Conservation (phyloP, 2,797 vertebrate genomes). For the Ceyx erithaca region DNA sequence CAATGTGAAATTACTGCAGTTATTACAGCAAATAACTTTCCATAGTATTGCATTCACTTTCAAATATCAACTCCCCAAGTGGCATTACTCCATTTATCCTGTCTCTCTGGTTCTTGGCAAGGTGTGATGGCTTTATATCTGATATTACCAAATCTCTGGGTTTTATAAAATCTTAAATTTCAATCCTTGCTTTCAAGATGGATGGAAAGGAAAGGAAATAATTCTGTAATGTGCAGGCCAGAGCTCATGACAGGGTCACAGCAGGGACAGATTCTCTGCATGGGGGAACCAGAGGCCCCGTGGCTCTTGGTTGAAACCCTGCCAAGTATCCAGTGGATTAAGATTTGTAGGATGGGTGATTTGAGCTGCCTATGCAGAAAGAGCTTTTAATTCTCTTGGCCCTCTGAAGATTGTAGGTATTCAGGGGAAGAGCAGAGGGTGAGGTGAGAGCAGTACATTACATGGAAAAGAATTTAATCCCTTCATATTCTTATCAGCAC, state of each 20-base stretch:
- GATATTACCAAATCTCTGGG: neutral
- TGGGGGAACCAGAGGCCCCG: constrained; percentile 16
- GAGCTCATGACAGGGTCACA: constrained; percentile 44
- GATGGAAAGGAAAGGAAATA: constrained; percentile 14
- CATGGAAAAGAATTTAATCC: neutral
- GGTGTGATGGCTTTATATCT: neutral
- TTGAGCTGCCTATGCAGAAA: constrained; percentile 22
- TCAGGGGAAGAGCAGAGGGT: constrained; percentile 1
- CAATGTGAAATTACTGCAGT: neutral
- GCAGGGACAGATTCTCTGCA: constrained; percentile 29
- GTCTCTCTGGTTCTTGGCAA: neutral
- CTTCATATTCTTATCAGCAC: neutral
- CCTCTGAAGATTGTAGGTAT: neutral
- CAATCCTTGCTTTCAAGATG: neutral
- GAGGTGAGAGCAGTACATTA: neutral
- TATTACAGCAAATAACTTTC: neutral
- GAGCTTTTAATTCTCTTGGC: neutral
- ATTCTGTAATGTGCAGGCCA: neutral
- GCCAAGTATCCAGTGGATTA: constrained; percentile 54
- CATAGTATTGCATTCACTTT: neutral
- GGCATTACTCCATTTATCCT: neutral
- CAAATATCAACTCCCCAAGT: neutral
- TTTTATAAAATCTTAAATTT: constrained; percentile 13
- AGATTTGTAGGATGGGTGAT: constrained; percentile 29
- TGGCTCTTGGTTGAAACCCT: constrained; percentile 50